Percentiles rank a stretch among this genome's conserved stretches.
Evolutionary conservation across 2,888 invertebrate genomes (phyloP).

Genomic region (Notocelia uddmanniana): DNA sequence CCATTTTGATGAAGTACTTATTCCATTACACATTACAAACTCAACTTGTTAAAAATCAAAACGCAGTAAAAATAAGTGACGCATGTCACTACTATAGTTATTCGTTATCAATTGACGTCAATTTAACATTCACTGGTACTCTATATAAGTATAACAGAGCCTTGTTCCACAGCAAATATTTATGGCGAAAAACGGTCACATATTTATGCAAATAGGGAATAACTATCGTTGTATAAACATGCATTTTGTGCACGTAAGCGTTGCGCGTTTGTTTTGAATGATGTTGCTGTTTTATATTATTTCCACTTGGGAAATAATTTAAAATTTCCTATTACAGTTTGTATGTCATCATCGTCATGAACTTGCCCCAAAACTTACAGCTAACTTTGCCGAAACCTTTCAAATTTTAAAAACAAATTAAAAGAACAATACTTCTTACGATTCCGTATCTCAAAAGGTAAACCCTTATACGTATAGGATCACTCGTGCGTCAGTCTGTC

Average conservation of each 20-base stretch:
- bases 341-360: no score
- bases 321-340: no score
- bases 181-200: conserved; percentile 31
- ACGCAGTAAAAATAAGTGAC: conserved; percentile 29
- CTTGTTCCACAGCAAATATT: conserved; percentile 23
- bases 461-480: no score
- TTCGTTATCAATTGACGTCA: conserved; percentile 44
- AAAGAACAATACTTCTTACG: no score
- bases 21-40: no score
- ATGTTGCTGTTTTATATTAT: background rate
- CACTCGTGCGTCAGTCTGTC: no score
- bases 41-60: background rate
- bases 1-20: no score
- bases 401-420: no score
- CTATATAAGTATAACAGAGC: conserved; percentile 3
- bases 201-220: conserved; percentile 37
- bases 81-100: conserved; percentile 8
- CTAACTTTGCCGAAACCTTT: no score
- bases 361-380: no score
- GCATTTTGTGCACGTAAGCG: conserved; percentile 1
- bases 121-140: background rate
- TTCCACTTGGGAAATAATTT: no score
- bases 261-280: background rate
- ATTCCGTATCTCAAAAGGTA: no score
- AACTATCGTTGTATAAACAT: conserved; percentile 12